Conservation (phyloP, 2,888 invertebrate genomes). For the Clusia tigrina region DNA sequence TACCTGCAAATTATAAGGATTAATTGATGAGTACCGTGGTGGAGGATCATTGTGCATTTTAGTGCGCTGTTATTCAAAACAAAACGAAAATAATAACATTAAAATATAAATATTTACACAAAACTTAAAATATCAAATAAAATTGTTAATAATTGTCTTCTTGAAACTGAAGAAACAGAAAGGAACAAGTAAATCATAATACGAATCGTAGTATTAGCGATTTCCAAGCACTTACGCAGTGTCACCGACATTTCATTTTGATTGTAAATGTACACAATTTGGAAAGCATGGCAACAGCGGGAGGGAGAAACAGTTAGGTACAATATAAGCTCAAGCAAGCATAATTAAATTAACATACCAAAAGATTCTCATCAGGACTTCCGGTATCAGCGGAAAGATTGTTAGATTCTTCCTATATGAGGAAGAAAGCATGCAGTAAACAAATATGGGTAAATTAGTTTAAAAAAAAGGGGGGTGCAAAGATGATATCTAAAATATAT, state of each 20-base stretch:
- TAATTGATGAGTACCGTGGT: constrained; percentile 63
- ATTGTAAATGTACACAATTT: constrained; percentile 1
- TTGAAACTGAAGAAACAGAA: neutral
- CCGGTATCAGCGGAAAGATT: constrained; percentile 73
- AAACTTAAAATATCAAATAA: constrained; percentile 21
- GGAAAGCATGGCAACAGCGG: neutral
- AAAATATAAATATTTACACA: constrained; percentile 35
- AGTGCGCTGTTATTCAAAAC: constrained; percentile 47
- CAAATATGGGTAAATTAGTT: neutral
- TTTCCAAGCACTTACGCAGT: neutral
- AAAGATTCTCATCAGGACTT: constrained; percentile 75
- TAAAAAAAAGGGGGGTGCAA: neutral
- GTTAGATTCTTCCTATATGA: constrained; percentile 70
- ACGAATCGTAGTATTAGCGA: neutral
- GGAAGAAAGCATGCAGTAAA: constrained; percentile 37
- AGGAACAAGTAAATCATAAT: neutral
- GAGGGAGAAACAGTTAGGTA: neutral
- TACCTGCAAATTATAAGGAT: constrained; percentile 64
- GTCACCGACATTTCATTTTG: neutral
- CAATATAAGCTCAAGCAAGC: neutral
- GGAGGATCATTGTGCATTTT: constrained; percentile 59
- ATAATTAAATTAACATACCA: constrained; percentile 68
- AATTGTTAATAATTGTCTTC: constrained; percentile 15
- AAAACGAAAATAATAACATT: constrained; percentile 34
- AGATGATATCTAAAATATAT: neutral